phyloP scores from a whole-genome alignment of 2,113 vertebrate species.

The Oreochromis aureus region DNA sequence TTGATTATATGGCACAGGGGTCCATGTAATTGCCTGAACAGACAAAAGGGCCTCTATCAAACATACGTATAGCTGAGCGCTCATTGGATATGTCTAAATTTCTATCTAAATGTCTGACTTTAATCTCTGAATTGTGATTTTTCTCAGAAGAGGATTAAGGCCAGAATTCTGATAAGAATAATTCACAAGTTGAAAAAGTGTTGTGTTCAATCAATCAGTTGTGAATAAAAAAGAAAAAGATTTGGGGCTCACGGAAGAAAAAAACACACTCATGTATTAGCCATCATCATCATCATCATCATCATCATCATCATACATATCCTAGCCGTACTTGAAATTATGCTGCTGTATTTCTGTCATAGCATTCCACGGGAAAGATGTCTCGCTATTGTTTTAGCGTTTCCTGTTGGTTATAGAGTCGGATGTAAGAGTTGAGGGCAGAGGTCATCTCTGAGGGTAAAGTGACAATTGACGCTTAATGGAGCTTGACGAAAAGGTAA shows the following conservation, averaged over 20 bases:
- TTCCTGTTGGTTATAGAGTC: not conserved
- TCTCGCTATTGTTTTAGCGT: not conserved
- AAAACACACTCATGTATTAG: not conserved
- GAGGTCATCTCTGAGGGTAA: slow-evolving; percentile 18
- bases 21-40: slow-evolving; percentile 15
- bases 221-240: not conserved
- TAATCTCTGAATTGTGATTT: not conserved
- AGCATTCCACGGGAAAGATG: not conserved
- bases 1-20: slow-evolving; percentile 23
- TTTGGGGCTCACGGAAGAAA: not conserved
- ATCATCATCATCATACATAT: not conserved
- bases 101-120: not conserved
- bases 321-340: not conserved
- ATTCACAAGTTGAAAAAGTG: not conserved
- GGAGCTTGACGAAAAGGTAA: slow-evolving; percentile 23
- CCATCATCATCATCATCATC: not conserved
- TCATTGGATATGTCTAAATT: not conserved
- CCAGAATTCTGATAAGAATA: not conserved
- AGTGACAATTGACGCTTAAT: slow-evolving; percentile 27
- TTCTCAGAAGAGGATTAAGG: not conserved
- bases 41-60: slow-evolving; percentile 20
- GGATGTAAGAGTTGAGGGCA: not conserved
- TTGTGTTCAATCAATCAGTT: not conserved
- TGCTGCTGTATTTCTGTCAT: not conserved
- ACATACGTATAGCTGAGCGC: not conserved